Base-by-base conservation (phyloP, 2,113 vertebrate species). In the Physeter macrocephalus region DNA sequence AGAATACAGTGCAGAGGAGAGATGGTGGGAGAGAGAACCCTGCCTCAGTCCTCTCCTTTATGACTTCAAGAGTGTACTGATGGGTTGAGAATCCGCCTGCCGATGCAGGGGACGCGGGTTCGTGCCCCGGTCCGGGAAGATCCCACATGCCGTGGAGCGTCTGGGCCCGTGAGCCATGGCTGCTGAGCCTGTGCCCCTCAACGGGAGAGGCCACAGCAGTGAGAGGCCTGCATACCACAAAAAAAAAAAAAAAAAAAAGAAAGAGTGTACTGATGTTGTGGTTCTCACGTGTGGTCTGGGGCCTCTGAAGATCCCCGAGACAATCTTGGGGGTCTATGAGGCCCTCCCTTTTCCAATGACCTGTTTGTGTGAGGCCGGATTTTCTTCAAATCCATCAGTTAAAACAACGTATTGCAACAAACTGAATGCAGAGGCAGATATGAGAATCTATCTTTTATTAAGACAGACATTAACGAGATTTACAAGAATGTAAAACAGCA, bases 331-430 rank as follows among this genome's bases (percentile, higher is more conserved):
- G 2, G 11, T 36, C 18, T 23, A 1, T 25, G 66, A 43, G 27
- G 15, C 9, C 6, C 7, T 83, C 17, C 15, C 2, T 54, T 81
- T 81, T 31, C 62, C 31, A 49, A 54, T 18, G 43, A 23, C 20
- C 6, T 78, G 3, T 54, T 34, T 31, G 23, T 14, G 12, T 61
- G 77, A 96, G 36, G 41, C 8, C 86, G 74, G 74, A 34, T 52
- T 77, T 77, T 77, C 46, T 52, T 77, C 46, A 52, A 12, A 62
- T 41, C 62, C 27, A 23, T 49, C 39, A 36, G 20, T 77, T 77
- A 83, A 78, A 74, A 87, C 23, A 88, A 64, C 41, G 49, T 31
- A 46, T 14, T 72, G 85, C 62, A 71, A 77, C 46, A 52, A 52
- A 77, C 34, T 34, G 29, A 52, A 21, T 52, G 74, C 29, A 34